Percentiles rank a stretch among this genome's conserved stretches.
phyloP scores from a whole-genome alignment of 2,888 invertebrate genomes.

The Drosophila maculinotata region DNA sequence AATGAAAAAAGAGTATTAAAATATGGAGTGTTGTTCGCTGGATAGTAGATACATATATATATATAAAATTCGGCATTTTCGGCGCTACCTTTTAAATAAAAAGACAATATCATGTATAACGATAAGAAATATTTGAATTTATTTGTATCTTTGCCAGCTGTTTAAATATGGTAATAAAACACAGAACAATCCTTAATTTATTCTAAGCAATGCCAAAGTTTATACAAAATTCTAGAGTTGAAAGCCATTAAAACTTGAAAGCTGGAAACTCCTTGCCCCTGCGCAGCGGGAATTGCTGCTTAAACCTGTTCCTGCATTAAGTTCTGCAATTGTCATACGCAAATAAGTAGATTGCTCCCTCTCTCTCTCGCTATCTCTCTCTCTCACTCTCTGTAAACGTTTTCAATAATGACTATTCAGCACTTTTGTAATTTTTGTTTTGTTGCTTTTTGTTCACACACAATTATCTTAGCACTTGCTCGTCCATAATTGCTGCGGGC shows the following conservation, averaged over 20 bases:
- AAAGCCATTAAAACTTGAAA: constrained; percentile 6
- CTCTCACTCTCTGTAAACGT: constrained; percentile 14
- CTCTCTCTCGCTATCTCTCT: not conserved
- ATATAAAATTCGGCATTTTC: no score
- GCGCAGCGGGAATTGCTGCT: not conserved
- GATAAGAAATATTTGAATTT: not conserved
- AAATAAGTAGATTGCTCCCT: constrained; percentile 17
- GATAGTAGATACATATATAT: no score
- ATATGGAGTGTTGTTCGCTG: no score
- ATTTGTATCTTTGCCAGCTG: no score
- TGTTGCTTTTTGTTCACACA: constrained; percentile 27
- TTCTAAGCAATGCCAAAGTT: constrained; percentile 5
- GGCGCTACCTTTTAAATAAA: no score
- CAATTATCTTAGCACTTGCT: constrained; percentile 44
- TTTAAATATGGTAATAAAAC: no score
- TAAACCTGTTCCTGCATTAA: constrained; percentile 33
- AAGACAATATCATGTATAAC: not conserved
- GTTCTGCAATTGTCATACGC: constrained; percentile 29
- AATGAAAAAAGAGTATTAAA: no score
- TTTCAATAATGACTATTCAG: constrained; percentile 23
- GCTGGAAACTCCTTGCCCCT: no score
- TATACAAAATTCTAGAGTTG: not conserved
- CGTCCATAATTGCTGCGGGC: constrained; percentile 16
- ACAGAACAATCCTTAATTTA: no score
- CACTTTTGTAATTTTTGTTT: constrained; percentile 8